Base-by-base conservation (phyloP, 2,797 vertebrate genomes). In the Hirundo rustica region DNA sequence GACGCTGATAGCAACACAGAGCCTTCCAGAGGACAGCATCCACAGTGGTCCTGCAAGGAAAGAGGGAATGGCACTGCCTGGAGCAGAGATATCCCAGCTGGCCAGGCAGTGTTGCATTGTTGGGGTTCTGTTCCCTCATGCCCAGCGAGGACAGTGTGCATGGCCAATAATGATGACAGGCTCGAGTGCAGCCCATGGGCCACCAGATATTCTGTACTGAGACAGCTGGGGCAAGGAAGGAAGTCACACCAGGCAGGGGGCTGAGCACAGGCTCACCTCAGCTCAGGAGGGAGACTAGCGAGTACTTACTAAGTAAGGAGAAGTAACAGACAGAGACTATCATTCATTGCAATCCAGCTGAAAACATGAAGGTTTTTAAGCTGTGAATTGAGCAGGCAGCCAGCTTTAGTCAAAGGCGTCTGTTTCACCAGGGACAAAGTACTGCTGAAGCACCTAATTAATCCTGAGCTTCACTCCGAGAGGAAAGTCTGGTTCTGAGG, bases 121-220 rank as follows among this genome's bases (percentile, higher is more conserved):
- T 4, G 10, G 27, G 17, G 5, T 30, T 53, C 68, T 76, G 18
- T 62, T 32, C 13, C 29, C 17, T 16, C 0, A 0, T 5, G 4
- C 20, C 68, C 73, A 55, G 27, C 0, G 0, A 79, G 61, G 42
- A 55, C 8, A 45, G 18, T 27, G 26, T 9, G 2, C 60, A 45
- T 9, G 21, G 84, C 40, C n/a, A 9, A 27, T n/a, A 51, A 38
- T 1, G 4, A 29, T n/a, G 42, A 53, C 4, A 15, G 29, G 71
- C 27, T 72, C 66, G 72, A 65, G 25, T 17, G 11, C 77, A 68
- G 57, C 38, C 44, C 54, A 19, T 17, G 32, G n/a, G 44, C 71
- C 61, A 62, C 10, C 85, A 87, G 38, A 8, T 12, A 17, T 0
- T 47, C 44, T 51, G n/a, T 15, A 8, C 3, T n/a, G 72, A 73